These are phyloP conservation scores for Nebria ingens DNA, from an alignment of 1,140 invertebrate species.

Conservation along the genomic window DNA sequence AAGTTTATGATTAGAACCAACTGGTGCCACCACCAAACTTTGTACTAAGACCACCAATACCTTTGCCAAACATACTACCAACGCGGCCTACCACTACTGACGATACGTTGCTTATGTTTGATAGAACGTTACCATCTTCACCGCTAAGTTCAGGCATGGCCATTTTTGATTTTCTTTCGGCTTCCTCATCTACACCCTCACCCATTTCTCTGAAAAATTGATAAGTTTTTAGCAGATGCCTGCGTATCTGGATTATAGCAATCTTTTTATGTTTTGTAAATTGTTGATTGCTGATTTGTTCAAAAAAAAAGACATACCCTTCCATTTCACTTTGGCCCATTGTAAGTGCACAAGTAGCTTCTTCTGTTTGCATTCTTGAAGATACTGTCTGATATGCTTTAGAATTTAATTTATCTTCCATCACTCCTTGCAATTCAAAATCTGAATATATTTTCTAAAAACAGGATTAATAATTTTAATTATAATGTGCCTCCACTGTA, in stretches of 20 bases:
- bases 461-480: constrained; percentile 14
- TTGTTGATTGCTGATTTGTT: no score
- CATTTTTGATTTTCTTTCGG: constrained; percentile 49
- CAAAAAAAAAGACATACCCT: constrained; percentile 5
- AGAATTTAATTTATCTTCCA: constrained; percentile 95
- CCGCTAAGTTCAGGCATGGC: constrained; percentile 50
- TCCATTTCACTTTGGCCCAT: constrained; percentile 62
- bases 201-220: constrained; percentile 14
- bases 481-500: no score
- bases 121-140: constrained; percentile 53
- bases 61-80: constrained; percentile 73
- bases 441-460: constrained; percentile 96
- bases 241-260: not conserved
- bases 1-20: constrained; percentile 47
- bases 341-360: constrained; percentile 84
- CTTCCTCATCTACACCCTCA: constrained; percentile 51
- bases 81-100: constrained; percentile 66
- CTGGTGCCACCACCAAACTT: constrained; percentile 61
- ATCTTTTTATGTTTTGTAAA: no score
- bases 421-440: constrained; percentile 97
- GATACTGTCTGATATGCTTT: constrained; percentile 92
- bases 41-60: constrained; percentile 68
- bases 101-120: constrained; percentile 58
- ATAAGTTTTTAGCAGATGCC: not conserved
- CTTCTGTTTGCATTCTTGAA: constrained; percentile 91